phyloP scores from a whole-genome alignment of 2,888 invertebrate species.

The Synanthedon andrenaeformis region DNA sequence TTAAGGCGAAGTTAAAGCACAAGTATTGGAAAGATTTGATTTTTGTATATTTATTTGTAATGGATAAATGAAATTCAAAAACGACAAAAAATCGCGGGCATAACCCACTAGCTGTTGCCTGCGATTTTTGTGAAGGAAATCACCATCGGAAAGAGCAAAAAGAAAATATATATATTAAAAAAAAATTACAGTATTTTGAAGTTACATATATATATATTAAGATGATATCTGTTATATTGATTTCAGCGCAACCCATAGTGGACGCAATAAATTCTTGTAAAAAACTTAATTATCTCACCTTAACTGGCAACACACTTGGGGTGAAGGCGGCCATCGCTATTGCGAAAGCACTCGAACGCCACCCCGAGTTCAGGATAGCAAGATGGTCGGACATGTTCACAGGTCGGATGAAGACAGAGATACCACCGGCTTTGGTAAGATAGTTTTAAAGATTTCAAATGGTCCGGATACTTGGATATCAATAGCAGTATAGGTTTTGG shows the following conservation, averaged over 20 bases:
- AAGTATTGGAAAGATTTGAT: no score
- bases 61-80: no score
- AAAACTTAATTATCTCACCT: constrained; percentile 77
- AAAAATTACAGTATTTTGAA: no score
- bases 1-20: no score
- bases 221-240: constrained; percentile 1
- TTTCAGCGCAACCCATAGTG: constrained; percentile 78
- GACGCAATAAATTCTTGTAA: constrained; percentile 79
- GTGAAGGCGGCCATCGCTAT: constrained; percentile 89
- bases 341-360: constrained; percentile 80
- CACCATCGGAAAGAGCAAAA: no score
- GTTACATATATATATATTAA: no score
- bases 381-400: constrained; percentile 98
- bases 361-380: constrained; percentile 83
- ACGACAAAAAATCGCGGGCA: no score
- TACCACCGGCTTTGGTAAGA: constrained; percentile 87
- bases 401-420: constrained; percentile 93
- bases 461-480: background rate
- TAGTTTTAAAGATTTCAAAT: background rate
- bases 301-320: constrained; percentile 95
- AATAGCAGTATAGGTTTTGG: background rate
- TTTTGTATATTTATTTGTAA: no score
- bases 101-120: no score
- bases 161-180: no score
- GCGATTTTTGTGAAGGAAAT: no score